These are phyloP conservation scores for Syngnathus rostellatus DNA, from an alignment of 2,797 vertebrate species.

Conservation along the genomic window DNA sequence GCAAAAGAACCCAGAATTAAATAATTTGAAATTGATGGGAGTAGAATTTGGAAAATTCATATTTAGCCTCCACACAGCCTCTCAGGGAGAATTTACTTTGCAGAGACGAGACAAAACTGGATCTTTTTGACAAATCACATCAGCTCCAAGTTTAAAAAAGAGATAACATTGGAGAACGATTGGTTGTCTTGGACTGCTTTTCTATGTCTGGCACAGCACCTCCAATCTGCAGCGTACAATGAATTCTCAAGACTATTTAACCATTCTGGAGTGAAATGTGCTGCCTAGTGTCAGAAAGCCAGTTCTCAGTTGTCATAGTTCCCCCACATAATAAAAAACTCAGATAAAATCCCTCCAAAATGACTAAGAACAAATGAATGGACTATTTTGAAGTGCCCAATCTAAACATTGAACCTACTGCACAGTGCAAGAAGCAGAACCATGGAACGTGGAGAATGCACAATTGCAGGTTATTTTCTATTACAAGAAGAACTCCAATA, in stretches of 20 bases:
- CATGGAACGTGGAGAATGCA: background rate
- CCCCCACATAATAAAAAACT: background rate
- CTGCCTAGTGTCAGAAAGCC: background rate
- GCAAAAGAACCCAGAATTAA: background rate
- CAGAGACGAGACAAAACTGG: background rate
- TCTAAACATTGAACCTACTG: background rate
- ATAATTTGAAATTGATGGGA: background rate
- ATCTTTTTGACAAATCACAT: constrained; percentile 2
- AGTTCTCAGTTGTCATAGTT: background rate
- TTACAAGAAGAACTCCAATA: background rate
- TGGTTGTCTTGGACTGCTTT: background rate
- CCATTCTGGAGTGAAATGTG: background rate
- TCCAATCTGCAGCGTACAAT: background rate
- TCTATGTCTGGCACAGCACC: background rate
- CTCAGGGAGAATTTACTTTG: background rate
- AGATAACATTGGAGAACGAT: background rate
- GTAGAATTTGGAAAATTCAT: background rate
- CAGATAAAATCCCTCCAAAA: background rate
- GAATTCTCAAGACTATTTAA: background rate
- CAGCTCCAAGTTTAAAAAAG: background rate
- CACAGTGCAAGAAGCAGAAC: background rate
- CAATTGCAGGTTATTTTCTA: background rate
- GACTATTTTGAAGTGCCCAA: background rate
- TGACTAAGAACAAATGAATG: background rate
- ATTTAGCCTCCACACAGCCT: background rate